Percentiles rank a stretch among this genome's conserved stretches.
Conservation (phyloP, 1,140 invertebrate genomes). For the Vanessa atalanta region DNA sequence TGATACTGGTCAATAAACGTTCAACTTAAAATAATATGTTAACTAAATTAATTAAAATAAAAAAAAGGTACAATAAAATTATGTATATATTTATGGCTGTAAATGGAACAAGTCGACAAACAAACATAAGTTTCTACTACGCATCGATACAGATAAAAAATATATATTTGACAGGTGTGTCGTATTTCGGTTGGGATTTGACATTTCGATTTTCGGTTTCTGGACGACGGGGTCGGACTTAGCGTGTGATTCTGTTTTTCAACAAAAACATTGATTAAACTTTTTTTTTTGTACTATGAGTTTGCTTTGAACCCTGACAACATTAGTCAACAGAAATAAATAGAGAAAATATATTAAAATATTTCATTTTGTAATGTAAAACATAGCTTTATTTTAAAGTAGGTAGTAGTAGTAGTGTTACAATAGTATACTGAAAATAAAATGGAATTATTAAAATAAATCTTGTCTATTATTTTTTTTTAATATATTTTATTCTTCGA, state of each 20-base stretch:
- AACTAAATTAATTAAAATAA: not conserved
- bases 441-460: no score
- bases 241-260: slow-evolving; percentile 63
- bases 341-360: slow-evolving; percentile 18
- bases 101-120: slow-evolving; percentile 72
- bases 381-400: not conserved
- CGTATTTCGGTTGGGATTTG: slow-evolving; percentile 69
- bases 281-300: slow-evolving; percentile 49
- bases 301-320: slow-evolving; percentile 21
- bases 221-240: slow-evolving; percentile 46
- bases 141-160: slow-evolving; percentile 54
- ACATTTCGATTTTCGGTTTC: slow-evolving; percentile 62
- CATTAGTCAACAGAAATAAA: slow-evolving; percentile 11
- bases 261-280: slow-evolving; percentile 65
- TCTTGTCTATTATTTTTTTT: no score
- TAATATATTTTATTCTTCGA: no score
- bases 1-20: no score
- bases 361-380: slow-evolving; percentile 12
- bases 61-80: no score
- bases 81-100: slow-evolving; percentile 41
- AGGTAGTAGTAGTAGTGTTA: no score
- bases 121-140: slow-evolving; percentile 47
- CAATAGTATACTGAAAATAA: no score
- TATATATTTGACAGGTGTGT: slow-evolving; percentile 70
- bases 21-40: no score